These are phyloP conservation scores for Alcedo atthis DNA, from an alignment of 2,797 vertebrate genomes.

Conservation along the genomic window DNA sequence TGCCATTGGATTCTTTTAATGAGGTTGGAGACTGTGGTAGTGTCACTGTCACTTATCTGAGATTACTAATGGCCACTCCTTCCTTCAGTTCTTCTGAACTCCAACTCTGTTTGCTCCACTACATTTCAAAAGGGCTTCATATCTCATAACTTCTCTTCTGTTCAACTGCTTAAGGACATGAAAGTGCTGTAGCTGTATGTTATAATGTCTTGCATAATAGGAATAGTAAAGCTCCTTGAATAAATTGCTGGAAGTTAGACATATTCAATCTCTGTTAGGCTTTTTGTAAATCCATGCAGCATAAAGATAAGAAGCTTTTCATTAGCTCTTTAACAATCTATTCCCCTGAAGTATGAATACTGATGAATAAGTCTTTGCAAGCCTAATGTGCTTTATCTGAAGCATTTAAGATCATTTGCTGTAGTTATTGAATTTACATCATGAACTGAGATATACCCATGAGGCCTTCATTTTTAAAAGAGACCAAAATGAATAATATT, in stretches of 20 bases:
- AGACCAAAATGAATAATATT: conserved; percentile 13
- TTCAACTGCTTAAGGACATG: neutral
- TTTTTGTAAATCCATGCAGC: conserved; percentile 21
- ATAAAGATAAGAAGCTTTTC: conserved; percentile 26
- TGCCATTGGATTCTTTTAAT: neutral
- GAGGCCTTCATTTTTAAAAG: neutral
- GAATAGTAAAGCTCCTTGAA: neutral
- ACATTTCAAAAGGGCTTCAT: neutral
- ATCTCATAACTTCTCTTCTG: neutral
- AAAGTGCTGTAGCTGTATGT: neutral
- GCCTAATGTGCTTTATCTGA: conserved; percentile 3
- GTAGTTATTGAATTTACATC: conserved; percentile 28
- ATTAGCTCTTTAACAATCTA: conserved; percentile 6
- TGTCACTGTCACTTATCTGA: neutral
- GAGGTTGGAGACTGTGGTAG: neutral
- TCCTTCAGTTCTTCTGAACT: neutral
- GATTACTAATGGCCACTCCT: neutral
- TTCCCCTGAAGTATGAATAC: neutral
- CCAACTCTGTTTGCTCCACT: neutral
- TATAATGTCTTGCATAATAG: neutral
- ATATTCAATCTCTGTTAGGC: neutral
- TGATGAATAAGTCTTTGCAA: conserved; percentile 4
- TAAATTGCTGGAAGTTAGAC: neutral
- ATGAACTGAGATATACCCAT: neutral
- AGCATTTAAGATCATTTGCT: conserved; percentile 5